Conservation (phyloP, 2,113 vertebrate genomes). For the Pavo muticus region DNA sequence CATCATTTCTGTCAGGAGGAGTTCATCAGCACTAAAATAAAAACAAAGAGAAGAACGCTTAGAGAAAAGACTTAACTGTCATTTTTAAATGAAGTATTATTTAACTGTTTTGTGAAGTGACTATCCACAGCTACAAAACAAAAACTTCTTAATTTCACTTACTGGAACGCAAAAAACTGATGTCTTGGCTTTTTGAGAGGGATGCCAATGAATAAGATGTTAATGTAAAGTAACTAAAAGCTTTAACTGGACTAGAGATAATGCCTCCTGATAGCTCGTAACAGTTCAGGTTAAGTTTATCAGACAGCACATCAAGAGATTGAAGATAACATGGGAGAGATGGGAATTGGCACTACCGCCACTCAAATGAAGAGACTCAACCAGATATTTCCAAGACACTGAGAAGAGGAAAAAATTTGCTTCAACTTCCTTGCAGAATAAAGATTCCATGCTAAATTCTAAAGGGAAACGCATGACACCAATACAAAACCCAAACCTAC, state of each 20-base stretch:
- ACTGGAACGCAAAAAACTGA: background rate
- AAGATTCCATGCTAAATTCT: background rate
- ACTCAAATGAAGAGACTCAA: background rate
- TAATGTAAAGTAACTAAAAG: background rate
- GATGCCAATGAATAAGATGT: background rate
- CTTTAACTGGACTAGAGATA: background rate
- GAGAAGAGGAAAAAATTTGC: background rate
- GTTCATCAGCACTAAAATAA: conserved; percentile 89
- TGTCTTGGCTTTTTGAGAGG: background rate
- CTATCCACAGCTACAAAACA: background rate
- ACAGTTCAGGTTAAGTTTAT: background rate
- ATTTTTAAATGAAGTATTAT: background rate
- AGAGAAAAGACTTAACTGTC: background rate
- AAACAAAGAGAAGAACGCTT: background rate
- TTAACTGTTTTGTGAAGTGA: background rate
- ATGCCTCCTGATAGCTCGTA: background rate
- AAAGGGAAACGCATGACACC: background rate
- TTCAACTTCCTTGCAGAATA: background rate
- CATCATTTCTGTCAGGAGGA: conserved; percentile 97
- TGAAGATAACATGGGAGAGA: background rate
- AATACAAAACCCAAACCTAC: background rate
- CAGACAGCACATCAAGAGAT: background rate
- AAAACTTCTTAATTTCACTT: background rate
- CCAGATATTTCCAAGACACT: background rate
- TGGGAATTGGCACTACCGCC: background rate